Conservation (phyloP, 1,140 invertebrate species). For the Dolichoris vasculosae region DNA sequence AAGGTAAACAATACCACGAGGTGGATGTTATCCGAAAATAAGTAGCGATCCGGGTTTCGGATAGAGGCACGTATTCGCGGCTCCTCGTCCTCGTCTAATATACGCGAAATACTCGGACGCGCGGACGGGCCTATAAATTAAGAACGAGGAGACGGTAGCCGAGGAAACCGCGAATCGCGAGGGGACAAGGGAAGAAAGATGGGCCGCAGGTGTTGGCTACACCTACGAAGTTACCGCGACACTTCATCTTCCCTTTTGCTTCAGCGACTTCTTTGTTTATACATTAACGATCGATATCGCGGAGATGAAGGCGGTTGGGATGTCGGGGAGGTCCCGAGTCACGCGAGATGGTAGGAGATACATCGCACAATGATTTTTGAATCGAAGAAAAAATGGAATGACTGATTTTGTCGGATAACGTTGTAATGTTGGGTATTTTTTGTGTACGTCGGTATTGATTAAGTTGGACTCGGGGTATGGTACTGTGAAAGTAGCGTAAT, state of each 20-base stretch:
- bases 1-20: too few species aligned
- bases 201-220: constrained; percentile 61
- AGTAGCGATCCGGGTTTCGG: not conserved
- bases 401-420: too few species aligned
- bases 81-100: constrained; percentile 67
- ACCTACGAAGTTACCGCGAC: constrained; percentile 14
- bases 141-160: constrained; percentile 58
- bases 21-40: too few species aligned
- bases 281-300: not conserved
- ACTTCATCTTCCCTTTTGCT: constrained; percentile 31
- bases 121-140: constrained; percentile 64
- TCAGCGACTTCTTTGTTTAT: not conserved
- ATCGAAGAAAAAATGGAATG: too few species aligned
- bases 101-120: constrained; percentile 44
- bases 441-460: too few species aligned
- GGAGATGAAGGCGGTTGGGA: too few species aligned
- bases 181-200: constrained; percentile 63
- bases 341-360: too few species aligned
- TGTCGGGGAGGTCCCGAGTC: too few species aligned
- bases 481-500: too few species aligned
- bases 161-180: constrained; percentile 33
- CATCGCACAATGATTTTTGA: too few species aligned
- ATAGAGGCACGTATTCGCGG: constrained; percentile 51
- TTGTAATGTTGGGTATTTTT: too few species aligned
- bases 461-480: too few species aligned